These are phyloP conservation scores for Gymnobelideus leadbeateri DNA, from an alignment of 2,113 vertebrate species.

Conservation along the genomic window DNA sequence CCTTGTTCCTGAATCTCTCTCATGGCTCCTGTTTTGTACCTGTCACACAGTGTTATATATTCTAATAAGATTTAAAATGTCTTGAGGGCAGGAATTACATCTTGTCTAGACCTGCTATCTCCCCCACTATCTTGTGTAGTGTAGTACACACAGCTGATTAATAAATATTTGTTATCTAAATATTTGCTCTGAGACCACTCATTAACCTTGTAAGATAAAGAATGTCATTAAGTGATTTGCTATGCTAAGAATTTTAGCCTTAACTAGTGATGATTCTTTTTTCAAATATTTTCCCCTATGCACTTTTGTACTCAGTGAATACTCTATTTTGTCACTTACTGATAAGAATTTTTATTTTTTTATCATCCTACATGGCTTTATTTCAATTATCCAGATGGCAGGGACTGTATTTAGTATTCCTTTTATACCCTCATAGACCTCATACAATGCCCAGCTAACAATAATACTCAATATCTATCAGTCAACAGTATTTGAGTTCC, in stretches of 20 bases:
- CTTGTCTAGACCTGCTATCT: background rate
- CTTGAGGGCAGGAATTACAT: background rate
- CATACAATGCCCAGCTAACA: background rate
- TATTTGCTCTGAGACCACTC: background rate
- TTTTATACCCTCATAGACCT: background rate
- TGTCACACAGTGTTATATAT: background rate
- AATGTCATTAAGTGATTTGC: background rate
- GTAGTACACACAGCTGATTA: background rate
- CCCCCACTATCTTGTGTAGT: no score
- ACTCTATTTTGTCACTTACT: background rate
- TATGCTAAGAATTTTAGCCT: background rate
- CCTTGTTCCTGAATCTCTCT: background rate
- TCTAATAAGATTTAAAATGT: background rate
- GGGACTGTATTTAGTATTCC: background rate
- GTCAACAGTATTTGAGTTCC: background rate
- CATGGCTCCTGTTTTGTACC: background rate
- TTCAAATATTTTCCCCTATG: background rate
- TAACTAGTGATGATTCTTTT: background rate
- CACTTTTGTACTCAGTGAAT: background rate
- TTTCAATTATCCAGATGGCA: background rate
- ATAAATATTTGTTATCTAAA: background rate
- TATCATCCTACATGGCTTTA: background rate
- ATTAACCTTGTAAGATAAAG: background rate
- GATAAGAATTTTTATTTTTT: background rate
- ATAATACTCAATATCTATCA: background rate